phyloP scores from a whole-genome alignment of 2,113 vertebrate genomes.

The Macrotis lagotis region DNA sequence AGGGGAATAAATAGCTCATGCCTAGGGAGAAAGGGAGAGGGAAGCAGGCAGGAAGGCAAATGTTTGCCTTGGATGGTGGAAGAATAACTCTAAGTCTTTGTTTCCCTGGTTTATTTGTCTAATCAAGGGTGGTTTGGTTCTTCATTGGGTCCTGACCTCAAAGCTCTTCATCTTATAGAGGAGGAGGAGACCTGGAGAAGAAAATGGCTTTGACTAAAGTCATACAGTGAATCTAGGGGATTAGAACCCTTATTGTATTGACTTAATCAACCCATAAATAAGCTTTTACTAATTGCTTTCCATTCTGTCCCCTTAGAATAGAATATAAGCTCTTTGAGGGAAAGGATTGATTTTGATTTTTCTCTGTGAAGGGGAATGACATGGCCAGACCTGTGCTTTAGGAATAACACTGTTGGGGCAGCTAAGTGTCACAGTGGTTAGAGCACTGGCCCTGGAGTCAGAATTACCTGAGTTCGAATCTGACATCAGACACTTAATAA shows the following conservation, averaged over 20 bases:
- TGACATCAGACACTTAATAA: no score
- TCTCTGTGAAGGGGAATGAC: no score
- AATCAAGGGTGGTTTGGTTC: neutral
- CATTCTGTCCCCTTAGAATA: neutral
- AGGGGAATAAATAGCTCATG: neutral
- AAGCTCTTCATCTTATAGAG: neutral
- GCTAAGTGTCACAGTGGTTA: no score
- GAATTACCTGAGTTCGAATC: no score
- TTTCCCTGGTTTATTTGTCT: neutral
- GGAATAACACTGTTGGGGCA: no score
- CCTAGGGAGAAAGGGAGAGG: neutral
- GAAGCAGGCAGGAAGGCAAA: neutral
- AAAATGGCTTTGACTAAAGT: neutral
- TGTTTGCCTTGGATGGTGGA: neutral
- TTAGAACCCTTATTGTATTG: neutral
- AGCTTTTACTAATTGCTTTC: neutral
- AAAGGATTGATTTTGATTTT: neutral
- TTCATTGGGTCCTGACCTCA: neutral
- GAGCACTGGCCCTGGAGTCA: no score
- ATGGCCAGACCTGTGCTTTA: no score
- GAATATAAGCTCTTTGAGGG: neutral
- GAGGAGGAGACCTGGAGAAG: neutral
- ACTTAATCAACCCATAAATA: neutral
- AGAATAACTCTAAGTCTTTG: neutral
- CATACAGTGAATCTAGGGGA: neutral